phyloP scores from a whole-genome alignment of 2,888 invertebrate genomes.

The Diadegma fenestrale region DNA sequence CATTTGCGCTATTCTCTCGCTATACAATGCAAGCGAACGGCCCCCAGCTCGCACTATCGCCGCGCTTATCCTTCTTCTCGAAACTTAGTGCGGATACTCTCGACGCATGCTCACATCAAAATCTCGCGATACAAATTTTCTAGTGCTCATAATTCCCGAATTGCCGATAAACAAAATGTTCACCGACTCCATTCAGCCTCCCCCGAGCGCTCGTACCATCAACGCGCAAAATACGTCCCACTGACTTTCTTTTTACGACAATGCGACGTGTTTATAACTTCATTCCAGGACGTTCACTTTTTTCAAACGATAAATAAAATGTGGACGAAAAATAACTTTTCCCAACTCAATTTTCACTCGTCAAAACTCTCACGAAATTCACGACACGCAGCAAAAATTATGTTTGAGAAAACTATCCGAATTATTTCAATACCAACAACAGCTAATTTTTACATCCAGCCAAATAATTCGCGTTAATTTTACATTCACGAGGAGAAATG shows the following conservation, averaged over 20 bases:
- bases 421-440: not conserved
- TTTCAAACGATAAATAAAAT: not conserved
- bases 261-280: not conserved
- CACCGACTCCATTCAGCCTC: conserved; percentile 22
- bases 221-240: not conserved
- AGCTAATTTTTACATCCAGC: not conserved
- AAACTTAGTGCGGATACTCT: not conserved
- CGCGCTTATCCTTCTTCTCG: conserved; percentile 6
- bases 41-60: conserved; percentile 18
- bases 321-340: not conserved
- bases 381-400: not conserved
- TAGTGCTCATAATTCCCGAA: conserved; percentile 50
- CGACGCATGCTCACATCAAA: not conserved
- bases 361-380: not conserved
- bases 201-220: not conserved
- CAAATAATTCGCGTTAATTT: not conserved
- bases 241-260: not conserved
- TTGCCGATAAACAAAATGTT: conserved; percentile 53
- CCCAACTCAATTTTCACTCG: not conserved
- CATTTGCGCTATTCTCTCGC: conserved; percentile 23
- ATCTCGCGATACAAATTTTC: conserved; percentile 5
- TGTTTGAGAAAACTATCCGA: not conserved
- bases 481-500: not conserved
- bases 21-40: not conserved
- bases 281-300: not conserved